Evolutionary conservation across 2,797 vertebrate genomes (phyloP), one percentile per base, ranked within the genome.

Genomic region (Loris lydekkerianus): DNA sequence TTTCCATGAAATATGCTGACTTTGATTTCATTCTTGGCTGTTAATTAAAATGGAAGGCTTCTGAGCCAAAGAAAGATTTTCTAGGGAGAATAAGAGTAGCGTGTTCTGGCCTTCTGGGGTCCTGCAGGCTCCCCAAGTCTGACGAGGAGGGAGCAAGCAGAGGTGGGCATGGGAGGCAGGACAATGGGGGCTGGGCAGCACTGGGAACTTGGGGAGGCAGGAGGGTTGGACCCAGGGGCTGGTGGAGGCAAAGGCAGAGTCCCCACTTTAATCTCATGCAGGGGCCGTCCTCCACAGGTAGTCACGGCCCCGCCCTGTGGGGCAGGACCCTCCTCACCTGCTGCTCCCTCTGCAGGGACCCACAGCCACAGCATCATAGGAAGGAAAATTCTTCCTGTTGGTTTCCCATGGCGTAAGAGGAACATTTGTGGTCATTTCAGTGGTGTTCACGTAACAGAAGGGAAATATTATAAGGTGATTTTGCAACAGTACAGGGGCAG

Each of bases 1-100:
- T 89, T 58, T 86, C 25, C 75, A 18, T 7, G 14, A 91, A 65
- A 27, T 31, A 27, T n/a, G 31, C 29, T 37, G 10, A 73, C 53
- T 91, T 93, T 70, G 63, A 49, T 87, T 92, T 85, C n/a, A 46
- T 75, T 78, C 76, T 92, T 56, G 37, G 65, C 76, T 93, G 63
- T 53, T 29, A 63, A 81, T 46, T 56, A 61, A 89, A 89, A 61
- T 46, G 43, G 29, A 85, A 93, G n/a, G 18, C 27, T 78, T 70
- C 84, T 72, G 58, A 10, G 25, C 20, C 75, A 58, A 65, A 56
- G 40, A 86, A 86, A 67, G 4, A 20, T 49, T 61, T 82, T 78
- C 61, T 43, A 80, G 5, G 18, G 65, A 46, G 53, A 80, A 78
- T 27, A 70, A 77, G 60, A 70, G 69, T 1, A 27, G 43, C 1